These are phyloP conservation scores for Microctenopoma lineatum DNA, from an alignment of 2,797 vertebrate genomes.

Conservation along the genomic window DNA sequence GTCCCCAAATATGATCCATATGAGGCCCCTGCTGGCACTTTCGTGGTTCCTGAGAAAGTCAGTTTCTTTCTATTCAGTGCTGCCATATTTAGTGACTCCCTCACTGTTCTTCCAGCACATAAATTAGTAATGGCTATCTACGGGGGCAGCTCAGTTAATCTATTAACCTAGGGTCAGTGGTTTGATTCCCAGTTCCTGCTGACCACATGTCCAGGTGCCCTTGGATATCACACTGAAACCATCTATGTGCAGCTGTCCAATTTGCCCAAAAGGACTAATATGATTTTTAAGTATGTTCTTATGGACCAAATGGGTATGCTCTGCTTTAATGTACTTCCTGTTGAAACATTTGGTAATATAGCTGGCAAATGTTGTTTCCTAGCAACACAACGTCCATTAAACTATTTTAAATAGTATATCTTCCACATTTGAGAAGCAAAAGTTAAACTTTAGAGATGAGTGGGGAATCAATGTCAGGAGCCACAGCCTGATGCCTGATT, in stretches of 20 bases:
- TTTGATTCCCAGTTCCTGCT: no score
- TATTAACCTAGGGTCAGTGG: no score
- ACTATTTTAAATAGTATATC: conserved; percentile 43
- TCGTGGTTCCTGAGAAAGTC: conserved; percentile 15
- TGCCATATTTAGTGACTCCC: not conserved
- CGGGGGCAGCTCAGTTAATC: no score
- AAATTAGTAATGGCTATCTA: not conserved
- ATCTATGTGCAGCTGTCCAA: no score
- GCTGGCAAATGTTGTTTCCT: conserved; percentile 56
- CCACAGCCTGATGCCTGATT: conserved; percentile 11
- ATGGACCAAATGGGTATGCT: not conserved
- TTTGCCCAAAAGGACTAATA: no score
- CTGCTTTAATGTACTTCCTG: conserved; percentile 8
- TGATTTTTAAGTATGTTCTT: no score
- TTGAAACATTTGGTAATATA: conserved; percentile 14
- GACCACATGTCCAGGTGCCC: no score
- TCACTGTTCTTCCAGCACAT: not conserved
- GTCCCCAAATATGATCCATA: conserved; percentile 41
- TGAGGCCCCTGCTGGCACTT: conserved; percentile 37
- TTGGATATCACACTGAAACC: no score
- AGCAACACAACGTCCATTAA: conserved; percentile 59
- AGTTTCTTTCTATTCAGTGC: conserved; percentile 13
- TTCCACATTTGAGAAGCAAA: conserved; percentile 6
- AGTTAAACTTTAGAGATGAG: conserved; percentile 21
- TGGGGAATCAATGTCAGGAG: conserved; percentile 16